Evolutionary conservation across 1,140 invertebrate genomes (phyloP), one percentile per base, ranked within the genome.

Genomic region (Helicorthomorpha holstii): DNA sequence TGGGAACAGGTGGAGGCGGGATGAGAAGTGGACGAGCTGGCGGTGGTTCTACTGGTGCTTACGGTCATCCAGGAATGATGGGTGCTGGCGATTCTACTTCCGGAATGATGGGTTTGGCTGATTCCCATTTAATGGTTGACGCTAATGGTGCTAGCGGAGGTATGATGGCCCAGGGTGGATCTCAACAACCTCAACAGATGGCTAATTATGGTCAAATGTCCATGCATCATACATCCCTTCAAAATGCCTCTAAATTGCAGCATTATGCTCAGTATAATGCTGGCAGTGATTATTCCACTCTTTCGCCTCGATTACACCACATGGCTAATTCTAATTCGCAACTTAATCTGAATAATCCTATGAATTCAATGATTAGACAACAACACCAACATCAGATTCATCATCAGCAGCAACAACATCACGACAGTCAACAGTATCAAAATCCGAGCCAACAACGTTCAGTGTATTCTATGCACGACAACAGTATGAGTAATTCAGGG

Each of bases 21-120:
- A 53, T 52, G 58, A 58, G 45, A 55, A 56, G 44, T 48, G 55
- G 4, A 55, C 57, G 38, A 56, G 58, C 47, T 57, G 60, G 52
- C 51, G 50, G 24, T 52, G 38, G 19, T 22, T 21, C 53, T 24
- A 22, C 27, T 38, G 16, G 46, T 52, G 12, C 54, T 54, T 27
- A 52, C 27, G 46, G 46, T 19, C 59, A 51, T 54, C 59, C 56
- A 48, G 56, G 55, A 49, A 60, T 57, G 48, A 59, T 54, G 27
- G 29, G 22, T 26, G 24, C 44, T 50, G 58, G 58, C 24, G 58
- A 58, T 44, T 54, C 29, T 52, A 34, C 16, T 16, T 34, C 16
- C 7, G 56, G 48, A 48, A 27, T 49, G 51, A 50, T 29, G 57
- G 53, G 16, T 55, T 54, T 48, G 48, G 54, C 44, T 29, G 57